These are phyloP conservation scores for Sussaba pulchella DNA, from an alignment of 2,888 invertebrate species.

Conservation along the genomic window DNA sequence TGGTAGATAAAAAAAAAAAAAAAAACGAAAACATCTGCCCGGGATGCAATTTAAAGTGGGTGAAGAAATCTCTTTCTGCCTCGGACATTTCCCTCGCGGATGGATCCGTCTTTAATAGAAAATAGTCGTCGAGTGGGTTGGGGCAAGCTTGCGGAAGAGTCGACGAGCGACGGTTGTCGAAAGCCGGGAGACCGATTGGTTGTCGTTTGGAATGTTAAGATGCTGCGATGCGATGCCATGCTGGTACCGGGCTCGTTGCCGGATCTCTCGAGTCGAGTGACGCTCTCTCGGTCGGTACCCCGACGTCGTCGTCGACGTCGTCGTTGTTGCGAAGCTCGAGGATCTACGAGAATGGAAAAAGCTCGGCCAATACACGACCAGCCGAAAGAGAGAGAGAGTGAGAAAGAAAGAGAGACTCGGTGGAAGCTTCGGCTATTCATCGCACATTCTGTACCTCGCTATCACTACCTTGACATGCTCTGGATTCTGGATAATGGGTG, in stretches of 20 bases:
- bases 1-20: too few species aligned
- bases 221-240: conserved; percentile 1
- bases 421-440: conserved; percentile 71
- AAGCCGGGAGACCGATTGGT: conserved; percentile 60
- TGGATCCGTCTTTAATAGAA: conserved; percentile 68
- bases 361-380: conserved; percentile 53
- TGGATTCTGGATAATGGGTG: conserved; percentile 46
- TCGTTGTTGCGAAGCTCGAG: conserved; percentile 30
- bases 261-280: conserved; percentile 13
- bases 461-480: conserved; percentile 56
- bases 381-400: conserved; percentile 40
- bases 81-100: conserved; percentile 59
- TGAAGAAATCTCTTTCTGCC: conserved; percentile 23
- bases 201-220: conserved; percentile 61
- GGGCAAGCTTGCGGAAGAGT: neutral
- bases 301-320: too few species aligned
- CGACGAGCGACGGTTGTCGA: conserved; percentile 57
- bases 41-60: conserved; percentile 46
- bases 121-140: conserved; percentile 58
- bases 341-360: conserved; percentile 48
- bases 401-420: conserved; percentile 53
- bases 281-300: too few species aligned
- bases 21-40: neutral
- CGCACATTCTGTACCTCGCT: conserved; percentile 70
- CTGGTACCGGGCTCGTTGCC: conserved; percentile 14